Percentiles rank a stretch among this genome's conserved stretches.
Evolutionary conservation across 2,113 vertebrate genomes (phyloP).

Genomic region (Carlito syrichta): DNA sequence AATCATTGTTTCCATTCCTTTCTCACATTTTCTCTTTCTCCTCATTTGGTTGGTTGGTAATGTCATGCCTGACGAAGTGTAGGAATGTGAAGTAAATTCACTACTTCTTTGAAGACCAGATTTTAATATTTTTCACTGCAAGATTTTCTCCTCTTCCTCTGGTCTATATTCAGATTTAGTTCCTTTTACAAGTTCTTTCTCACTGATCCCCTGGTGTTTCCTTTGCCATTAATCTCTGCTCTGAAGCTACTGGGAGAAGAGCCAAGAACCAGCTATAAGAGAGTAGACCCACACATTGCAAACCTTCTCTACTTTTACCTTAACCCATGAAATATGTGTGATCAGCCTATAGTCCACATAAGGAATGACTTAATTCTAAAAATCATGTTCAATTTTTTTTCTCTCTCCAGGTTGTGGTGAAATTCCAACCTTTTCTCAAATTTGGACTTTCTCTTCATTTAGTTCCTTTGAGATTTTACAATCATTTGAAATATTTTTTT

Average conservation of each 20-base stretch:
- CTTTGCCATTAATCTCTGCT: not conserved
- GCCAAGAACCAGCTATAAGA: not conserved
- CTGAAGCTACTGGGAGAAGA: not conserved
- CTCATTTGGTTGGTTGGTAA: not conserved
- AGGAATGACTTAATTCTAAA: conserved; percentile 10
- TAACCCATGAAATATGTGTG: not conserved
- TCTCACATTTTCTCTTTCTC: not conserved
- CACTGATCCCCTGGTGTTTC: not conserved
- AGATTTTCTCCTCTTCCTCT: not conserved
- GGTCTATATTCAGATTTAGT: not conserved
- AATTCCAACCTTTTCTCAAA: conserved; percentile 18
- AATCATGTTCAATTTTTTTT: not conserved
- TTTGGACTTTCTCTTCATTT: not conserved
- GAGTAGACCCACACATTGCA: not conserved
- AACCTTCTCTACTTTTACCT: not conserved
- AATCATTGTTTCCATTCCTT: conserved; percentile 26
- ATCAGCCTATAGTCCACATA: not conserved
- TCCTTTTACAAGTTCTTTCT: conserved; percentile 7
- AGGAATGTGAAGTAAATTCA: not conserved
- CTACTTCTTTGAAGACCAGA: not conserved
- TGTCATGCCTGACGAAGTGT: not conserved
- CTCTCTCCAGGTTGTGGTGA: not conserved
- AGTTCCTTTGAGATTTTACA: conserved; percentile 5
- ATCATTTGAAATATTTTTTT: not conserved
- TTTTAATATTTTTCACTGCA: conserved; percentile 28